Evolutionary conservation across 2,888 invertebrate species (phyloP).

Genomic region (Agrochola macilenta): DNA sequence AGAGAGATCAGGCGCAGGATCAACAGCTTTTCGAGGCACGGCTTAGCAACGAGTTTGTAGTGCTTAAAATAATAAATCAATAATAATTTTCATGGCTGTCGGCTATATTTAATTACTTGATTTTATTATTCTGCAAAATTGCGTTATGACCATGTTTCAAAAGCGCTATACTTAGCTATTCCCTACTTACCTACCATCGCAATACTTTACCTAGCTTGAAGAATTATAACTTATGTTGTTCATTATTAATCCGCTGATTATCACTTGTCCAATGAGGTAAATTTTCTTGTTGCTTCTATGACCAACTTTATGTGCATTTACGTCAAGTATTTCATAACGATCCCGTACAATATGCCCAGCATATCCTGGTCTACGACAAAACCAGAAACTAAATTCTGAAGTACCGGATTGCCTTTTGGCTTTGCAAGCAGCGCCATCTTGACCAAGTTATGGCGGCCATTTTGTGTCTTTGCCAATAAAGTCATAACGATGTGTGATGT

Average conservation of each 20-base stretch:
- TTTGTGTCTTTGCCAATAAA: conserved; percentile 43
- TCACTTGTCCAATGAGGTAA: conserved; percentile 13
- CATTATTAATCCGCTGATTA: not conserved
- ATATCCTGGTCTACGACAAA: not conserved
- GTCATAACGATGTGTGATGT: conserved; percentile 42
- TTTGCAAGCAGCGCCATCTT: not conserved
- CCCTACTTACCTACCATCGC: not conserved
- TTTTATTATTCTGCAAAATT: not conserved
- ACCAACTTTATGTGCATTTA: conserved; percentile 7
- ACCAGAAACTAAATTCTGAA: not conserved
- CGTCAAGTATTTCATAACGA: conserved; percentile 40
- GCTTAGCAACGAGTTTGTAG: not conserved
- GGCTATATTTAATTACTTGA: too few species aligned
- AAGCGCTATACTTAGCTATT: too few species aligned
- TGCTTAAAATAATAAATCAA: not conserved
- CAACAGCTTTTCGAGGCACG: too few species aligned
- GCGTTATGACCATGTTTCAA: not conserved
- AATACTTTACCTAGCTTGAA: not conserved
- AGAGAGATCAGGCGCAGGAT: too few species aligned
- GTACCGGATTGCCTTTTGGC: not conserved
- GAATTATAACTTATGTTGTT: not conserved
- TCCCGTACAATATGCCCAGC: conserved; percentile 3
- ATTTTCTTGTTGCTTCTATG: not conserved
- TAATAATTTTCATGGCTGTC: not conserved
- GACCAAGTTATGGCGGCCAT: conserved; percentile 5